Conservation (phyloP, 2,888 invertebrate genomes). For the Syritta pipiens region DNA sequence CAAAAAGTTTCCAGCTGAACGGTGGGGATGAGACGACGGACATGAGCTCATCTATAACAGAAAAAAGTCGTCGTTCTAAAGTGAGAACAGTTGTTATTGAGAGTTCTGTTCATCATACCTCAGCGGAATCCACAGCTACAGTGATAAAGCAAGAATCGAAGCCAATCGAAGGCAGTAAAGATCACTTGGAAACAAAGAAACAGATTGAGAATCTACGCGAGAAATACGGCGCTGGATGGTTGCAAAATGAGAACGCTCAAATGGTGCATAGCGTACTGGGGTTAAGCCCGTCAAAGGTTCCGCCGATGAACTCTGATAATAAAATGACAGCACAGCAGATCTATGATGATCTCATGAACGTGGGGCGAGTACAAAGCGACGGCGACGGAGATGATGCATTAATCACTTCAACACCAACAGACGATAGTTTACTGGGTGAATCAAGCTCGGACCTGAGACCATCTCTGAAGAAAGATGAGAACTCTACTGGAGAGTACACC, state of each 20-base stretch:
- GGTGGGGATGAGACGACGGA: slow-evolving; percentile 29
- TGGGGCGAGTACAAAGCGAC: background rate
- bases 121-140: slow-evolving; percentile 6
- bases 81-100: slow-evolving; percentile 79
- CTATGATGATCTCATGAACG: slow-evolving; percentile 73
- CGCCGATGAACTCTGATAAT: slow-evolving; percentile 12
- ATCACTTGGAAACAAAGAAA: slow-evolving; percentile 82
- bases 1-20: slow-evolving; percentile 63
- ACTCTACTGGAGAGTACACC: slow-evolving; percentile 43
- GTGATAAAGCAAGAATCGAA: slow-evolving; percentile 33
- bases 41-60: slow-evolving; percentile 25
- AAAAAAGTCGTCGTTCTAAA: slow-evolving; percentile 77
- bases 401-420: slow-evolving; percentile 73
- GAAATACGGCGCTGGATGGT: slow-evolving; percentile 83
- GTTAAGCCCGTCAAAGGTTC: slow-evolving; percentile 71
- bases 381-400: slow-evolving; percentile 14
- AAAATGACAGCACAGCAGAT: slow-evolving; percentile 72
- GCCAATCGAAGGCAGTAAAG: slow-evolving; percentile 70
- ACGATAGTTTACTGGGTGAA: slow-evolving; percentile 55
- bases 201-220: slow-evolving; percentile 82
- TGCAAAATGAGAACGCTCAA: slow-evolving; percentile 81
- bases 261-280: slow-evolving; percentile 82
- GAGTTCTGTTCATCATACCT: slow-evolving; percentile 67
- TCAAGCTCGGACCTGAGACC: slow-evolving; percentile 22
- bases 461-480: slow-evolving; percentile 70